Conservation (phyloP, 2,113 vertebrate genomes). For the Chloebia gouldiae region DNA sequence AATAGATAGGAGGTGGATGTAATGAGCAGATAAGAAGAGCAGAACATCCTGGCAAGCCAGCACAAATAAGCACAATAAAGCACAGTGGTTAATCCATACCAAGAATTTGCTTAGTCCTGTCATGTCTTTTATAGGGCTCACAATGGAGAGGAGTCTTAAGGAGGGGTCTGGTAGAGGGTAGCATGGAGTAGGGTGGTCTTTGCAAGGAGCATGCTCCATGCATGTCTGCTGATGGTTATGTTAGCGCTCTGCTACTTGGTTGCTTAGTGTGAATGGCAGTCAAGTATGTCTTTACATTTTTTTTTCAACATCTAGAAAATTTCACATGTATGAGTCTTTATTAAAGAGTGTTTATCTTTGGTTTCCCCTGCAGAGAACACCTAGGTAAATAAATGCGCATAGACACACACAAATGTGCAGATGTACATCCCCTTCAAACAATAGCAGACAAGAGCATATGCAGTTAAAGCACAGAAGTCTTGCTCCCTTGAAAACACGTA, state of each 20-base stretch:
- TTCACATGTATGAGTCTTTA: neutral
- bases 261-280: neutral
- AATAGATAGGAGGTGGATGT: neutral
- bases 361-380: neutral
- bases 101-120: neutral
- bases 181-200: neutral
- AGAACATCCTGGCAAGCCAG: neutral
- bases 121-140: neutral
- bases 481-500: neutral
- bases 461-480: neutral
- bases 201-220: neutral
- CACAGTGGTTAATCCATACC: neutral
- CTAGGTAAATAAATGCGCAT: neutral
- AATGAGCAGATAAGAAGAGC: neutral
- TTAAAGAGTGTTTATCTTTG: neutral
- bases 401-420: neutral
- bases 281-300: neutral
- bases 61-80: neutral
- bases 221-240: neutral
- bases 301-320: neutral
- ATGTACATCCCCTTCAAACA: rapidly evolving
- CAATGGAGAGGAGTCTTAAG: neutral
- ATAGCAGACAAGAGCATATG: neutral
- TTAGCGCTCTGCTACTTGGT: neutral
- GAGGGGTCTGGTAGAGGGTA: neutral